Evolutionary conservation across 2,113 vertebrate species (phyloP), one percentile per base, ranked within the genome.

Genomic region (Atractosteus spatula): DNA sequence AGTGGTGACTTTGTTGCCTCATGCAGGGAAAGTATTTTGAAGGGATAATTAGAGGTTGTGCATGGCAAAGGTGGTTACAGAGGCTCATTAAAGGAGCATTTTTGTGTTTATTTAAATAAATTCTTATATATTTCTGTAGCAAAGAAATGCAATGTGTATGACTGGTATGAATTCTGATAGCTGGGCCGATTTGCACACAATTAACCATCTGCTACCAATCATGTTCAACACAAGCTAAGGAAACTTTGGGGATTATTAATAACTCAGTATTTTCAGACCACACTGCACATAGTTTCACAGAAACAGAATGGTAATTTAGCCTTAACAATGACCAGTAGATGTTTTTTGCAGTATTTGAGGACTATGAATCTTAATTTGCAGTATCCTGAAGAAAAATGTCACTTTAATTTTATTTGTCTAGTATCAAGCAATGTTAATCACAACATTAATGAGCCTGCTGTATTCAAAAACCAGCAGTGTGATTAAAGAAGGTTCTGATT

Each of bases 221-320:
- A 72, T 41, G 55, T 64, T 66, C 66, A 79, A 71, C 71, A 5
- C 62, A 41, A 41, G 41, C 66, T 13, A 59, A 76, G 64, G 72
- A 76, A 76, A 76, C 4, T 71, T 81, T 62, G 41, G 67, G 29
- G 65, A 77, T 79, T 84, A 84, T 83, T 86, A 87, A 86, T 80
- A 81, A 82, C 78, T 84, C 76, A 75, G 76, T 79, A 63, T 43
- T 62, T 16, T 70, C 10, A 70, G 14, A 16, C 47, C 66, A 11
- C 17, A 54, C 45, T 11, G 66, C 17, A 10, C 8, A 16, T 80
- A 62, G 61, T 41, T 41, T 16, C 45, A 78, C 62, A 78, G 78
- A 73, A 87, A 85, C 74, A 73, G 79, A 62, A 80, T 79, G 77
- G 82, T 86, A 83, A 74, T 78, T 77, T 77, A 13, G n/a, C 16